phyloP scores from a whole-genome alignment of 2,797 vertebrate genomes.

The Natrix natrix region DNA sequence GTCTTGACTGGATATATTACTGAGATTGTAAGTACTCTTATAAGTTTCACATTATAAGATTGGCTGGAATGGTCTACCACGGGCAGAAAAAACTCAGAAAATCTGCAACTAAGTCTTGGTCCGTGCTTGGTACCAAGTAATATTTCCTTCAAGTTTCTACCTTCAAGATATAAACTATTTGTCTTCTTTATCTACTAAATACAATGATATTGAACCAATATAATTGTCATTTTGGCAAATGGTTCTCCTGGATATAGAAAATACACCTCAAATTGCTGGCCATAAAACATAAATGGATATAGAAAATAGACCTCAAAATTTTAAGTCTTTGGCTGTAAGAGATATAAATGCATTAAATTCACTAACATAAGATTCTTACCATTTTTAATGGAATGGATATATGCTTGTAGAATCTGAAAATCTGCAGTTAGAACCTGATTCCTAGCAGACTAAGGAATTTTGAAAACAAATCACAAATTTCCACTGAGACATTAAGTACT shows the following conservation, averaged over 20 bases:
- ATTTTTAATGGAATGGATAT: conserved; percentile 53
- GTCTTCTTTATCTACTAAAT: conserved; percentile 4
- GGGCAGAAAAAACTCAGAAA: background rate
- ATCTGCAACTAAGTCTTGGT: background rate
- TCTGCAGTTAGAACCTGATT: conserved; percentile 41
- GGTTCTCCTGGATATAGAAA: conserved; percentile 26
- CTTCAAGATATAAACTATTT: background rate
- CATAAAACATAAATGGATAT: too few relatives aligned
- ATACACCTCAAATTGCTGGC: background rate
- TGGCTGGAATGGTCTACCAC: background rate
- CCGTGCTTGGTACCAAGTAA: background rate
- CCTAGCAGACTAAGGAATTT: conserved; percentile 22
- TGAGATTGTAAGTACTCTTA: background rate
- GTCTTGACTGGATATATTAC: background rate
- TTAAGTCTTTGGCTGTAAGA: background rate
- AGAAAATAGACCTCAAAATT: background rate
- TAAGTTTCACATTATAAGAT: background rate
- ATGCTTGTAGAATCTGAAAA: conserved; percentile 38
- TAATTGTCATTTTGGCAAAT: conserved; percentile 17
- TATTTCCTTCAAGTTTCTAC: background rate
- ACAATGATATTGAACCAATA: conserved; percentile 16
- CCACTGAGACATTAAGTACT: conserved; percentile 55
- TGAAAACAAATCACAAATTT: conserved; percentile 37
- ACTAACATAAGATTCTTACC: conserved; percentile 22
- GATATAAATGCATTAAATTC: conserved; percentile 33